Percentiles rank a stretch among this genome's conserved stretches.
phyloP scores from a whole-genome alignment of 2,113 vertebrate species.

The Ameiurus melas region DNA sequence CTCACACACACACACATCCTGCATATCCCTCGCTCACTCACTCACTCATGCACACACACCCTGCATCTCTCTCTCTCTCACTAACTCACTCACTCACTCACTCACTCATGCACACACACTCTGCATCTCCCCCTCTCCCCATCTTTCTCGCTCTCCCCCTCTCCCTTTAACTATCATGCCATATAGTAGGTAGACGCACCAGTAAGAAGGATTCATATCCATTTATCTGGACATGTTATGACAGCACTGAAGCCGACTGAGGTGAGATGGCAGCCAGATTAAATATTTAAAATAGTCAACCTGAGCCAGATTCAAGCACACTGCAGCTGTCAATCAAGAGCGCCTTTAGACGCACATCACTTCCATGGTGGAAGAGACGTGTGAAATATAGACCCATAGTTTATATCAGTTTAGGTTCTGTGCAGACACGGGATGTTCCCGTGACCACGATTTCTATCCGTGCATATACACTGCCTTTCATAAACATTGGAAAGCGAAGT shows the following conservation, averaged over 20 bases:
- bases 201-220: neutral
- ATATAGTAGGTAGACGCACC: neutral
- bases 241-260: slow-evolving; percentile 16
- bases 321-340: slow-evolving; percentile 16
- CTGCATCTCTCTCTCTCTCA: neutral
- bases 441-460: neutral
- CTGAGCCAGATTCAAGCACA: neutral
- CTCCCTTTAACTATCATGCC: neutral
- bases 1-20: too few relatives aligned
- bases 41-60: neutral
- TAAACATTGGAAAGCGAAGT: neutral
- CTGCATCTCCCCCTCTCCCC: neutral
- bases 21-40: too few relatives aligned
- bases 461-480: neutral
- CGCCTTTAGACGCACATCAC: neutral
- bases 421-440: neutral
- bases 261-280: slow-evolving; percentile 8
- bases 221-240: slow-evolving; percentile 3
- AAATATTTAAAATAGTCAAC: slow-evolving; percentile 40
- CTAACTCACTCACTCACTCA: neutral
- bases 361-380: neutral
- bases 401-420: neutral
- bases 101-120: neutral
- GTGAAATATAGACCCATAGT: neutral
- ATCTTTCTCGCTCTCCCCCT: neutral